A percentile compares a stretch with the other conserved stretches of the same genome.
Evolutionary conservation across 1,140 invertebrate species (phyloP).

Genomic region (Megalonaias nervosa): DNA sequence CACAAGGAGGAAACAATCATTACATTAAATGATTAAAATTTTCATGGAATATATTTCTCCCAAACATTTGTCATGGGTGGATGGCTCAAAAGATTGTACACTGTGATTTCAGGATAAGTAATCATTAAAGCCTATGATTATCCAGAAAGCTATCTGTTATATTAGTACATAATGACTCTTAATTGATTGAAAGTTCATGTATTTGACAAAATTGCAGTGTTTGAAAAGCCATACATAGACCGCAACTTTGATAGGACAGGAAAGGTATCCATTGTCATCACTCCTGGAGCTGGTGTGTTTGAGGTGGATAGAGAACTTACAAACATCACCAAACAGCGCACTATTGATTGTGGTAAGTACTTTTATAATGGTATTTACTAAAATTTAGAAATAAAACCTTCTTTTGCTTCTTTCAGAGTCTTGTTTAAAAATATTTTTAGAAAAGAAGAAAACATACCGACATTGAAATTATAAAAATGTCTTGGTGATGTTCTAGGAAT

Average conservation of each 20-base stretch:
- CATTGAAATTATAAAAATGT: background rate
- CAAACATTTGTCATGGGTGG: no score
- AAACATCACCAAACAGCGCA: slow-evolving; percentile 98
- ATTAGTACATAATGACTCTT: no score
- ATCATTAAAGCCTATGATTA: no score
- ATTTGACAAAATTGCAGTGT: slow-evolving; percentile 79
- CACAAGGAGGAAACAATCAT: no score
- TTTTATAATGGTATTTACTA: background rate
- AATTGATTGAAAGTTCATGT: no score
- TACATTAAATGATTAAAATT: no score
- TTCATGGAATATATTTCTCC: no score
- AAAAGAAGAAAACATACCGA: background rate
- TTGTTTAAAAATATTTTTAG: slow-evolving; percentile 1
- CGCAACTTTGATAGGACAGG: slow-evolving; percentile 98
- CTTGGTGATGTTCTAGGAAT: background rate
- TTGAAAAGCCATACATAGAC: slow-evolving; percentile 98
- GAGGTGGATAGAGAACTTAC: slow-evolving; percentile 98
- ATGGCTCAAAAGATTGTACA: no score
- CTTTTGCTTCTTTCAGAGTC: background rate
- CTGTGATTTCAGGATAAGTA: no score
- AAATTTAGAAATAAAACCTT: background rate
- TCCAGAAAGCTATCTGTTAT: no score
- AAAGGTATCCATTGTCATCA: slow-evolving; percentile 97
- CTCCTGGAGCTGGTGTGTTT: slow-evolving; percentile 95
- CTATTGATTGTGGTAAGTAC: slow-evolving; percentile 94